These are phyloP conservation scores for Ridgeia piscesae DNA, from an alignment of 1,140 invertebrate genomes.

Conservation along the genomic window DNA sequence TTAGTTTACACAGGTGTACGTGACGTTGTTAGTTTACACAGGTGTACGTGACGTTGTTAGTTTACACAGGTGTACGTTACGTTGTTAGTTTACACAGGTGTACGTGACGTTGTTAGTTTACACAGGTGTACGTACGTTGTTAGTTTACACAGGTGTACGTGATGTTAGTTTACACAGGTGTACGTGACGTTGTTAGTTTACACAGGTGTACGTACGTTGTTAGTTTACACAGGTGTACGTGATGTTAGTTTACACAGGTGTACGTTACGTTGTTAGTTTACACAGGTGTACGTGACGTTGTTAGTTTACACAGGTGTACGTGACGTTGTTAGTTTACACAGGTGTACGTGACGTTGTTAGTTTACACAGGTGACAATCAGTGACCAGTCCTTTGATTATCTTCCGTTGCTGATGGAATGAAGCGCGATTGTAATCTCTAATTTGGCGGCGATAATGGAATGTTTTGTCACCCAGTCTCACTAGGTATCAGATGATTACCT, in stretches of 20 bases:
- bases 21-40: not conserved
- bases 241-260: too few species aligned
- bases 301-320: not conserved
- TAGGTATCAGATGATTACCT: not conserved
- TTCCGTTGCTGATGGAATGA: not conserved
- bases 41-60: not conserved
- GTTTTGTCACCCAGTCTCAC: not conserved
- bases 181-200: not conserved
- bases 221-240: not conserved
- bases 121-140: not conserved
- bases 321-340: not conserved
- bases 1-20: not conserved
- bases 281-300: not conserved
- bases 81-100: not conserved
- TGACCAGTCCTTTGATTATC: not conserved
- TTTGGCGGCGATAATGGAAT: not conserved
- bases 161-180: too few species aligned
- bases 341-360: not conserved
- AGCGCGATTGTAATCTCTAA: not conserved
- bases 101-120: not conserved
- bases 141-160: not conserved
- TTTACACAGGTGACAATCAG: not conserved
- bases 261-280: not conserved
- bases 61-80: not conserved
- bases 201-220: not conserved